Base-by-base conservation (phyloP, 2,797 vertebrate genomes). In the Clamator glandarius region DNA sequence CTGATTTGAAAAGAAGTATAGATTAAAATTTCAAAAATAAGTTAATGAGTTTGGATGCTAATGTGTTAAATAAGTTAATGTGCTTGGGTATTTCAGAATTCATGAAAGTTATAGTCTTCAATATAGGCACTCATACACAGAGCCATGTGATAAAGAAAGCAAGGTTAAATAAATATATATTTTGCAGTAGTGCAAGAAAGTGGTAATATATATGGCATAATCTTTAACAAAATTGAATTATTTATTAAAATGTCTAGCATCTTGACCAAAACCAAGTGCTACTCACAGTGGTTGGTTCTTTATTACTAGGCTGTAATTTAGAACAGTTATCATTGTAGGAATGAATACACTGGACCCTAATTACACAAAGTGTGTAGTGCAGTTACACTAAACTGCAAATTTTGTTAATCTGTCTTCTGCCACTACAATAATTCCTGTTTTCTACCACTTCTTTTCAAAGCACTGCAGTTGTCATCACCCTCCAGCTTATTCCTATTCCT, bases 91-190 rank as follows among this genome's bases (percentile, higher is more conserved):
- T 54, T 85, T 84, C 51, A 44, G 51, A 61, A 87, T 48, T 64
- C 0, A 0, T 35, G 42, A 72, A 68, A 83, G 25, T 67, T 80
- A 25, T 1, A 42, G 12, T 41, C 25, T 52, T 75, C n/a, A 44
- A 5, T 25, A 72, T 12, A 64, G 25, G 46, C 19, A 63, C 18
- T 24, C 18, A 68, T 5, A 51, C 41, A 50, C 9, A 86, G 24
- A 59, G 23, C 4, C 39, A 11, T 0, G 5, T 18, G 33, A 35
- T n/a, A 90, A 8, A 28, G 23, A 91, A 91, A 68, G 24, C 18
- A 75, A 68, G 8, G 26, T 46, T 80, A 46, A 86, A 83, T 36
- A 90, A 84, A 80, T 3, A 64, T 0, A 0, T 28, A 41, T 61
- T 85, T 76, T 78, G 24, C 19, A 73, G 42, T 54, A 81, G 78